A percentile compares a stretch with the other conserved stretches of the same genome.
Conservation (phyloP, 2,113 vertebrate species). For the Climacteris rufus region DNA sequence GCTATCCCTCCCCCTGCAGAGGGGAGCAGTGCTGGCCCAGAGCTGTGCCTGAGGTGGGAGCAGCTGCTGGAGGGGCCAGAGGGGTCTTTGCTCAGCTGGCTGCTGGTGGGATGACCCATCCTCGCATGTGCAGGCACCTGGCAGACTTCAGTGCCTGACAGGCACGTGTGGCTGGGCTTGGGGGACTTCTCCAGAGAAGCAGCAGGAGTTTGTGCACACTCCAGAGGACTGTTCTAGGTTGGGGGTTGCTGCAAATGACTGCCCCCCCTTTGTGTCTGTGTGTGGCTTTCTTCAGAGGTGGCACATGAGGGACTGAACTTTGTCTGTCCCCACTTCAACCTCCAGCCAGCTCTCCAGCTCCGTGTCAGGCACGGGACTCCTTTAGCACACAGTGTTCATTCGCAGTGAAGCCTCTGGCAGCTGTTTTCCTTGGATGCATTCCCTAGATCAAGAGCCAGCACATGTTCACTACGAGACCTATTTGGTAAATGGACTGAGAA, state of each 20-base stretch:
- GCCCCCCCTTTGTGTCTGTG: not conserved
- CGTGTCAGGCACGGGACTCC: constrained; percentile 7
- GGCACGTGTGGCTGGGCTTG: not conserved
- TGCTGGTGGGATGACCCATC: not conserved
- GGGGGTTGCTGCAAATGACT: not conserved
- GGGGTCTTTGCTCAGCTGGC: not conserved
- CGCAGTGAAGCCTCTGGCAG: constrained; percentile 34
- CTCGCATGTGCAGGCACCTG: no score
- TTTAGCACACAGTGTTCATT: constrained; percentile 36
- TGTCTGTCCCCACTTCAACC: not conserved
- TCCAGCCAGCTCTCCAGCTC: not conserved
- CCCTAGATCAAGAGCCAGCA: constrained; percentile 56
- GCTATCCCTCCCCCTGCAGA: not conserved
- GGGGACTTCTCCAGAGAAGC: not conserved
- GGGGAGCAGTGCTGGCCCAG: not conserved
- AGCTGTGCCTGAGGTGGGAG: not conserved
- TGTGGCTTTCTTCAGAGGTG: not conserved
- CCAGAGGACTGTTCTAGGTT: not conserved
- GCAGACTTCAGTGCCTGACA: fast-evolving
- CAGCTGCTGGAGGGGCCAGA: not conserved
- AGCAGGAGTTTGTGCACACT: not conserved
- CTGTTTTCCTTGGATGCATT: constrained; percentile 56
- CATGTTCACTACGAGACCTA: constrained; percentile 45
- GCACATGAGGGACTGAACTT: not conserved
- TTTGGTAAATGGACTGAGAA: constrained; percentile 19